phyloP scores from a whole-genome alignment of 2,113 vertebrate genomes.

The Rhinichthys klamathensis region DNA sequence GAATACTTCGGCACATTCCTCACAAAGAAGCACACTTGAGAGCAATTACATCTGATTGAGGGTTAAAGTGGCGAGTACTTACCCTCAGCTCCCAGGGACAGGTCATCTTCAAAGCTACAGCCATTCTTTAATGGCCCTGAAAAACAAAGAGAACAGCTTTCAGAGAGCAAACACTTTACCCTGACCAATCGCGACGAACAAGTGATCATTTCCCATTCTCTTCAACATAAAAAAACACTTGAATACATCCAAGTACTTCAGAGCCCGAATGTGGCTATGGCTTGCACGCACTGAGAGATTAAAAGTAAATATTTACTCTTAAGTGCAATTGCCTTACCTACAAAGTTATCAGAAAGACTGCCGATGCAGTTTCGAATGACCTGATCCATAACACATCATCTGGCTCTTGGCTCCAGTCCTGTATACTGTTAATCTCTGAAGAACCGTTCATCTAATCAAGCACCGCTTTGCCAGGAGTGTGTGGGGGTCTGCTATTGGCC shows the following conservation, averaged over 20 bases:
- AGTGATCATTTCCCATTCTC: conserved; percentile 23
- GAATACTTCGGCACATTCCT: neutral
- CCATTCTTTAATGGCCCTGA: conserved; percentile 87
- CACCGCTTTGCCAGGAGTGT: neutral
- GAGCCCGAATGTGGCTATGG: neutral
- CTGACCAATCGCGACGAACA: neutral
- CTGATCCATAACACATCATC: conserved; percentile 12
- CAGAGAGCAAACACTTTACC: neutral
- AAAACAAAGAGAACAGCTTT: conserved; percentile 42
- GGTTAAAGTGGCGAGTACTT: conserved; percentile 54
- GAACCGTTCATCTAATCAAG: conserved; percentile 6
- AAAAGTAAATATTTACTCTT: conserved; percentile 27
- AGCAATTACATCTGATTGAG: conserved; percentile 20
- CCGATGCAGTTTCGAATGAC: neutral
- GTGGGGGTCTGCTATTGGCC: conserved; percentile 31
- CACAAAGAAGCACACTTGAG: conserved; percentile 6
- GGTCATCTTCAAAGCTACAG: conserved; percentile 99
- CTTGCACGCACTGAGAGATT: neutral
- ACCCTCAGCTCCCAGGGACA: conserved; percentile 98
- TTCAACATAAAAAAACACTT: neutral
- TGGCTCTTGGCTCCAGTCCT: neutral
- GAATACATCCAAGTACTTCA: neutral
- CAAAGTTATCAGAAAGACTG: conserved; percentile 1
- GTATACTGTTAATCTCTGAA: neutral
- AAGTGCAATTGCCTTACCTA: neutral